A percentile compares a stretch with the other conserved stretches of the same genome.
Evolutionary conservation across 2,797 vertebrate species (phyloP).

Genomic region (Phalanger gymnotis): DNA sequence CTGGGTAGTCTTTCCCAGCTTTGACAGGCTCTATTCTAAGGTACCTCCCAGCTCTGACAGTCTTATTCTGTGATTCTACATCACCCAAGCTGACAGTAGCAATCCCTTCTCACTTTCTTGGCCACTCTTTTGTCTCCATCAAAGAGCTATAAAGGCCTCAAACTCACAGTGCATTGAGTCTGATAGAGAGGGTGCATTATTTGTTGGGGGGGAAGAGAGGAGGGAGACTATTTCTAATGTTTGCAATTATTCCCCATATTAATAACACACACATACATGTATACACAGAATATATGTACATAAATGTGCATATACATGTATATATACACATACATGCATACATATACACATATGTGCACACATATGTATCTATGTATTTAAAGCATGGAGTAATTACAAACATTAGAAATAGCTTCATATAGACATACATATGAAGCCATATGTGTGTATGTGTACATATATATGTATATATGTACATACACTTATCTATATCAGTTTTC

Average conservation of each 20-base stretch:
- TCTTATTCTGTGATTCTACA: background rate
- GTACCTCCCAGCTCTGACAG: background rate
- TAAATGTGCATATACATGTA: background rate
- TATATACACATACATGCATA: background rate
- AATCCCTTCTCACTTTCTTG: background rate
- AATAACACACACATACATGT: constrained; percentile 41
- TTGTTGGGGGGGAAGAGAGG: background rate
- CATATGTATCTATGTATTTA: constrained; percentile 7
- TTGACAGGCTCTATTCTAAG: no score
- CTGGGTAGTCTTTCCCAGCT: background rate
- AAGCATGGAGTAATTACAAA: constrained; percentile 63
- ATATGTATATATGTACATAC: no score
- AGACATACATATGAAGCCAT: no score
- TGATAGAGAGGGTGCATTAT: background rate
- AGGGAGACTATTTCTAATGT: constrained; percentile 52
- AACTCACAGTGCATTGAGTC: background rate
- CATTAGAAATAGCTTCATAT: constrained; percentile 46
- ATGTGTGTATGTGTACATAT: no score
- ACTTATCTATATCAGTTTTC: background rate
- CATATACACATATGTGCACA: background rate
- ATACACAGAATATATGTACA: background rate
- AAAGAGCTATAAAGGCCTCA: background rate
- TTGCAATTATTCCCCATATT: constrained; percentile 65
- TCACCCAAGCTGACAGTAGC: background rate
- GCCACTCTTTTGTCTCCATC: background rate